These are phyloP conservation scores for Cataglyphis hispanica DNA, from an alignment of 1,140 invertebrate genomes.

Conservation along the genomic window DNA sequence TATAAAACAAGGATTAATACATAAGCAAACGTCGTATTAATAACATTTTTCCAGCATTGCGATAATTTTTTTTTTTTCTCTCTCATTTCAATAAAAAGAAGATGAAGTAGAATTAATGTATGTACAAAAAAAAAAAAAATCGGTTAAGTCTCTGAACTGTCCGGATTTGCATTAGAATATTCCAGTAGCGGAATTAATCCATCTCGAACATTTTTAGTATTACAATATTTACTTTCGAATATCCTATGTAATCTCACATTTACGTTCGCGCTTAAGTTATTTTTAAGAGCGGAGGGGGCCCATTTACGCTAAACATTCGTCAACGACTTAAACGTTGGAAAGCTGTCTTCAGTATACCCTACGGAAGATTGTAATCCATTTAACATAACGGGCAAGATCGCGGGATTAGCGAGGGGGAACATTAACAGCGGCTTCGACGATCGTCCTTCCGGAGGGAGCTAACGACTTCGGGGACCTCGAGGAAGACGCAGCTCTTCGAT, in stretches of 20 bases:
- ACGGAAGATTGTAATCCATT: slow-evolving; percentile 25
- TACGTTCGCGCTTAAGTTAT: not conserved
- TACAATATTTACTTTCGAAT: slow-evolving; percentile 1
- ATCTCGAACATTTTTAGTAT: too few species aligned
- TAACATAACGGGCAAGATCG: slow-evolving; percentile 37
- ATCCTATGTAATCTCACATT: not conserved
- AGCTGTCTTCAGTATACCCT: not conserved
- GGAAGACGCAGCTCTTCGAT: slow-evolving; percentile 44
- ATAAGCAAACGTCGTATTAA: slow-evolving; percentile 3
- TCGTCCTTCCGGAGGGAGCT: slow-evolving; percentile 39
- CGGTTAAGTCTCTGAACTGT: not conserved
- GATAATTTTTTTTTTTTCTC: not conserved
- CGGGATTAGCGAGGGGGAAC: slow-evolving; percentile 32
- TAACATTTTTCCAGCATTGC: not conserved
- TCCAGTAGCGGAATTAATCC: not conserved
- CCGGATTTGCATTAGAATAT: not conserved
- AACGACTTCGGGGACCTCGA: slow-evolving; percentile 6
- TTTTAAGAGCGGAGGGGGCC: not conserved
- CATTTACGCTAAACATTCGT: slow-evolving; percentile 25
- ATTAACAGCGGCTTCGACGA: slow-evolving; percentile 22
- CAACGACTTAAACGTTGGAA: slow-evolving; percentile 2
- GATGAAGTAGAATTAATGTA: not conserved
- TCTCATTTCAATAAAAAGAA: not conserved
- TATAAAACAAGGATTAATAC: slow-evolving; percentile 27
- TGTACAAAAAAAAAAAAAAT: not conserved